Evolutionary conservation across 2,113 vertebrate genomes (phyloP).

Genomic region (Rhea americana): DNA sequence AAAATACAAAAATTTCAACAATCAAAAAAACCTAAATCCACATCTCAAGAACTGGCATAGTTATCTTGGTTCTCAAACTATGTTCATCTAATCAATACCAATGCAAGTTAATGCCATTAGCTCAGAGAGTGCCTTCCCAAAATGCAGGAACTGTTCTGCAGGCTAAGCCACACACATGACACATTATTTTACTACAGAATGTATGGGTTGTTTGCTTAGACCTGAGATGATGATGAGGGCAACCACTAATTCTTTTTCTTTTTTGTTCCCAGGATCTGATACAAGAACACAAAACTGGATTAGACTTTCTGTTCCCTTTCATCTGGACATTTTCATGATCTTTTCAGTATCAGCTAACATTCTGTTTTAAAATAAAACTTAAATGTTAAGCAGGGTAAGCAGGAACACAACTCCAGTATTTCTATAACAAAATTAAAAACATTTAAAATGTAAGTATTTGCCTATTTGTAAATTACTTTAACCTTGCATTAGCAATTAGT

Average conservation of each 20-base stretch:
- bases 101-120: background rate
- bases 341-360: background rate
- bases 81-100: background rate
- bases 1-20: background rate
- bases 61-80: background rate
- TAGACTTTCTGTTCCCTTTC: background rate
- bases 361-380: background rate
- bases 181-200: background rate
- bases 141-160: background rate
- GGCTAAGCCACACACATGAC: background rate
- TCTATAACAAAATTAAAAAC: background rate
- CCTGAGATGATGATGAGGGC: background rate
- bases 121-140: background rate
- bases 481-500: background rate
- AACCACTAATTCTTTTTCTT: background rate
- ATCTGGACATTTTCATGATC: background rate
- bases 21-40: background rate
- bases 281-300: rapidly evolving
- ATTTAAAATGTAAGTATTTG: background rate
- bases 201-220: too few relatives aligned
- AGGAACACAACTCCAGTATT: background rate
- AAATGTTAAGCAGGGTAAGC: background rate
- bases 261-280: background rate
- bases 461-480: background rate
- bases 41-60: background rate